Evolutionary conservation across 2,888 invertebrate genomes (phyloP), one percentile per base, ranked within the genome.

Genomic region (Orthosia cruda): DNA sequence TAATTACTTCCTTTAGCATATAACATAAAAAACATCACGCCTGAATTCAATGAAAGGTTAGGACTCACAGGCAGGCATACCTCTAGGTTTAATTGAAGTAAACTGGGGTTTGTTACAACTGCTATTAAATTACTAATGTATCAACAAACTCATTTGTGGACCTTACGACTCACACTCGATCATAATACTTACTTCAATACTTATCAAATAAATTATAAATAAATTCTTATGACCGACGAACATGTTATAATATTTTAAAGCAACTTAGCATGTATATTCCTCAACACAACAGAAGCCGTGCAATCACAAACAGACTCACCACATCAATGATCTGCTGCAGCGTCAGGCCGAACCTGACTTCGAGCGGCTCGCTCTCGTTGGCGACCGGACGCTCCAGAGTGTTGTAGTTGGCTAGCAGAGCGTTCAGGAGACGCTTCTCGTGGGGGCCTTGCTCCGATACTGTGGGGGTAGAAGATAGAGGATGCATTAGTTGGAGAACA

Each of bases 251-350:
- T 13, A 40, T 16, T 12, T 45, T 45, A 59, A 2, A 61, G 40
- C 13, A 20, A 15, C 45, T 45, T 45, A 45, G 40, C n/a, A 40
- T n/a, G 12, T 61, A 61, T 45, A 18, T 61, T 61, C 87, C 83
- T 78, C 81, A 85, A 72, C 78, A 84, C 86, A 83, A 75, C 69
- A 74, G 73, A 74, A 74, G 61, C 23, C 16, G 4, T 65, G 18
- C 9, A 5, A 77, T 62, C 26, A 58, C 57, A 80, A 65, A 65
- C 67, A 67, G 77, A 98, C 99, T 98, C 97, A 99, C 99, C 98
- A 99, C 99, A 96, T 99, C 99, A 93, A 99, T 99, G 94, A 99
- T 99, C 97, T 99, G 99, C 96, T 99, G 99, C 91, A 99, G 96
- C 81, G 99, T 99, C 94, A 99, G 97, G 91, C 99, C 99, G 95